phyloP scores from a whole-genome alignment of 2,797 vertebrate genomes.

The Notolepis coatsorum region DNA sequence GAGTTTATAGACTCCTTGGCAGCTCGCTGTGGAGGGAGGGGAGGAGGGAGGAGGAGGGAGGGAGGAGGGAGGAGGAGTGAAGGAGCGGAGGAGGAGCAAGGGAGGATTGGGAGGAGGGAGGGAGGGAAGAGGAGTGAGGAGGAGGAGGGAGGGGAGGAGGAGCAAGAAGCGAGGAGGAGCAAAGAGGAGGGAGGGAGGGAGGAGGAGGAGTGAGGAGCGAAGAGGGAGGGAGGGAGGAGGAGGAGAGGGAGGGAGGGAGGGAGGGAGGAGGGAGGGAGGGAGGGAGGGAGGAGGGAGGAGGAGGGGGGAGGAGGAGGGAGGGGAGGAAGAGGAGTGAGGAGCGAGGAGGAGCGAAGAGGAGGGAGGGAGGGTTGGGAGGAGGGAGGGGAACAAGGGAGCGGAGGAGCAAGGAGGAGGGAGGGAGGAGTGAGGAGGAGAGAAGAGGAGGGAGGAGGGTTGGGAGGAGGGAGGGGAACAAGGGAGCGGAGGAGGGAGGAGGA shows the following conservation, averaged over 20 bases:
- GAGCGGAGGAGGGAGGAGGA: background rate
- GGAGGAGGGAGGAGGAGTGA: background rate
- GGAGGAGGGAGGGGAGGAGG: background rate
- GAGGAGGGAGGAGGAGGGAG: background rate
- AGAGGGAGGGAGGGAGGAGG: background rate
- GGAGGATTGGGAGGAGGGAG: background rate
- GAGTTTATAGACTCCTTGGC: conserved; percentile 61
- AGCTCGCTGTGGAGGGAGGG: conserved; percentile 19
- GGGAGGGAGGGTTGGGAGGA: background rate
- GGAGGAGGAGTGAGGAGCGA: background rate
- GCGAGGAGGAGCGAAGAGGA: background rate
- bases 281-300: background rate
- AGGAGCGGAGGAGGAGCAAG: background rate
- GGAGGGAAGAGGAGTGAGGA: background rate
- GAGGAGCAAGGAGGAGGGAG: background rate
- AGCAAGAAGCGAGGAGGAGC: background rate
- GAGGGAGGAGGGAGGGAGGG: background rate
- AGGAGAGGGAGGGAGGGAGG: background rate
- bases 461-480: background rate
- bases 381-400: too few relatives aligned
- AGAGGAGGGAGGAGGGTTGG: background rate
- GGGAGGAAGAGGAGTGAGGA: conserved; percentile 5
- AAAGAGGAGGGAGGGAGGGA: background rate
- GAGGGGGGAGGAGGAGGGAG: background rate
- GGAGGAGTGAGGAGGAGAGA: conserved; percentile 7